phyloP scores from a whole-genome alignment of 1,140 invertebrate species.

The Tachypleus tridentatus region DNA sequence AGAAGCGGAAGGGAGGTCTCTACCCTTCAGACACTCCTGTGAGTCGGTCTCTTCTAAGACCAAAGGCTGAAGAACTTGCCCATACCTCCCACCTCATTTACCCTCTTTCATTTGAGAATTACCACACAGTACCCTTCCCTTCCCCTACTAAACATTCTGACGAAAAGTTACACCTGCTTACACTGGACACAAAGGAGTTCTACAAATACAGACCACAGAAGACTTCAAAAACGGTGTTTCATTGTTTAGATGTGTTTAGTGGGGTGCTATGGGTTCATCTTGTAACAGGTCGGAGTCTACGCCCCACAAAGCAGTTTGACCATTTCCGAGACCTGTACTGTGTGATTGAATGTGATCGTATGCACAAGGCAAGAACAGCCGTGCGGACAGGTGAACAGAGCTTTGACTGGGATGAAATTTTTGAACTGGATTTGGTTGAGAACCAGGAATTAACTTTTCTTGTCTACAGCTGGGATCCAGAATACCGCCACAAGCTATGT shows the following conservation, averaged over 20 bases:
- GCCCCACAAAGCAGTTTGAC: constrained; percentile 17
- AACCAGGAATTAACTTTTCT: constrained; percentile 89
- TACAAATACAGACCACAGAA: constrained; percentile 21
- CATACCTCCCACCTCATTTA: constrained; percentile 15
- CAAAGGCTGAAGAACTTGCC: too few species aligned
- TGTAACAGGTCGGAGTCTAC: constrained; percentile 23
- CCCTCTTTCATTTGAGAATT: constrained; percentile 16
- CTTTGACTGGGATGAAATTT: constrained; percentile 99
- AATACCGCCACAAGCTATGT: constrained; percentile 85
- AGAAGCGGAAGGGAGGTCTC: too few species aligned
- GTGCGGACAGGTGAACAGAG: constrained; percentile 93
- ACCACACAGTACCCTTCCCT: constrained; percentile 46
- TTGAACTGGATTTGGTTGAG: constrained; percentile 89
- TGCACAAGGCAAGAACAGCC: constrained; percentile 94
- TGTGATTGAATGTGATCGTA: constrained; percentile 89
- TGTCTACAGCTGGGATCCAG: constrained; percentile 97
- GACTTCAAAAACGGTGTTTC: constrained; percentile 14
- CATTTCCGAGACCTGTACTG: constrained; percentile 75
- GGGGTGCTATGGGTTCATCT: constrained; percentile 25
- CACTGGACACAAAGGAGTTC: constrained; percentile 22
- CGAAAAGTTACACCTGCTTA: constrained; percentile 21
- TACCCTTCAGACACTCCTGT: too few species aligned
- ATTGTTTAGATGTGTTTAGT: constrained; percentile 18
- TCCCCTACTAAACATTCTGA: constrained; percentile 44
- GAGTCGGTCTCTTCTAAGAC: too few species aligned